Base-by-base conservation (phyloP, 2,888 invertebrate species). In the Brachypalpus laphriformis region DNA sequence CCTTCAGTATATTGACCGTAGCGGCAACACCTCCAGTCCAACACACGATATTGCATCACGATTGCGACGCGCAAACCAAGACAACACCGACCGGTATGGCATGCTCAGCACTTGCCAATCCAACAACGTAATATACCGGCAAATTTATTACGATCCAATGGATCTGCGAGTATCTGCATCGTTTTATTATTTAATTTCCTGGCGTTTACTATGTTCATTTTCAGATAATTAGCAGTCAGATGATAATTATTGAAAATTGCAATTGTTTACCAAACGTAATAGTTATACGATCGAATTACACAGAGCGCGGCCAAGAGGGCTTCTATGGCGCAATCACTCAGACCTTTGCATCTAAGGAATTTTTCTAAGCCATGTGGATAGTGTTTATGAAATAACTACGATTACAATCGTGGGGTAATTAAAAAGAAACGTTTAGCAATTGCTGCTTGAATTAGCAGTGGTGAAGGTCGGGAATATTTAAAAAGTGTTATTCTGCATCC, bases 181-280 rank as follows among this genome's bases (percentile, higher is more conserved):
- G 22, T 14, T 16, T n/a, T 71, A 66, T 82, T 82, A 82, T 82
- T 82, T 82, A 82, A 82, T 82, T 77, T 82, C 45, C 71, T 72
- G 65, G 59, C 66, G 65, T 59, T 77, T 77, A 59, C 31, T 34
- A 4, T 18, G 68, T 34, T 42, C 76, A 59, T 71, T 75, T 54
- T 22, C 42, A 61, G 31, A 51, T 71, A 82, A 82, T 82, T 82
- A 71, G 82, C 56, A 63, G 45, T 20, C 25, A 77, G 66, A 51
- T 71, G 77, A 77, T 77, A 77, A 82, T 82, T 82, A 82, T 65
- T 77, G 57, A n/a, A 49, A 77, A 82, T 51, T 77, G 59, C 75
- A 49, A 76, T 72, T 70, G 51, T 74, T 63, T 74, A 54, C 56
- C 34, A 54, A 77, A 77, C 59, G 82, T 77, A 77, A 76, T 70